Evolutionary conservation across 2,113 vertebrate genomes (phyloP), one percentile per base, ranked within the genome.

Genomic region (Nothocercus nigrocapillus): DNA sequence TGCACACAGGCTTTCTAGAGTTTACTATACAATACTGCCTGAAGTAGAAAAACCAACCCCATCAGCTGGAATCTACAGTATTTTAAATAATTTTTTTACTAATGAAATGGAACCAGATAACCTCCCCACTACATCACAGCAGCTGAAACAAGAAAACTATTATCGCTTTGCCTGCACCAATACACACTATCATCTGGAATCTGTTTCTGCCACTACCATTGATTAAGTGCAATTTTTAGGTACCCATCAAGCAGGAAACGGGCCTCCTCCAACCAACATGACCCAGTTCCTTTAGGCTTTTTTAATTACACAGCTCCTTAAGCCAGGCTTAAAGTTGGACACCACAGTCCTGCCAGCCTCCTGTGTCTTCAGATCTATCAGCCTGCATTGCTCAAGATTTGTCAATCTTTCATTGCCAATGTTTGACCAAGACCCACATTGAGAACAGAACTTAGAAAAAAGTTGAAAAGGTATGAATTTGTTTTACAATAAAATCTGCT

Each of bases 241-340:
- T 40, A 21, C 32, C 14, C 7, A 11, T 20, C 74, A 49, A 49
- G 49, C 22, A 21, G 22, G 49, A 49, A 59, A 49, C n/a, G 9
- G 3, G 0, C 25, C 47, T 15, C 22, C 16, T 49, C 38, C 4
- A 3, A 7, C 13, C 7, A 75, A 54, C 5, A 15, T 32, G 2
- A 58, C 32, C 54, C 30, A n/a, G 20, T 51, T 51, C 15, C 32
- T 87, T 28, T 19, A 28, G 4, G 4, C 28, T 42, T 69, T 81
- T 44, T 77, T 38, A 59, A 62, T 53, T 53, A 25, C 28, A 54
- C 18, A 9, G n/a, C 18, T 64, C 17, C 54, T 76, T 58, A 51
- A 54, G 54, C 5, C 3, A 9, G 66, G 11, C 11, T 2, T 30
- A 32, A 11, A 32, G 0, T 5, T 25, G 4, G 22, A 44, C 66